These are phyloP conservation scores for Cheumatopsyche charites DNA, from an alignment of 1,140 invertebrate species.

Conservation along the genomic window DNA sequence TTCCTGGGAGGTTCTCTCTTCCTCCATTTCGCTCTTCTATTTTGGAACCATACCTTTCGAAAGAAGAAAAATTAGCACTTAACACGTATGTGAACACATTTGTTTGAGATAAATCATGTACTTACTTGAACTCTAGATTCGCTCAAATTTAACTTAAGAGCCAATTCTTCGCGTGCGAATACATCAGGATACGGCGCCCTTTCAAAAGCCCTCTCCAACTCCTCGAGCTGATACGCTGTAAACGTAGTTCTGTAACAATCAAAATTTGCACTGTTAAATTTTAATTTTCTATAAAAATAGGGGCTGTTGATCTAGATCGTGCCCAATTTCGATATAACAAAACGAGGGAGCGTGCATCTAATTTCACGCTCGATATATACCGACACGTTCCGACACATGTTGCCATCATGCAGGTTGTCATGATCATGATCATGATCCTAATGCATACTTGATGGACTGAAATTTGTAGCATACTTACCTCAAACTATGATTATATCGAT, in stretches of 20 bases:
- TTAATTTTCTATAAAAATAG: background rate
- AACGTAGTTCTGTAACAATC: constrained; percentile 85
- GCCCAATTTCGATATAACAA: too few species aligned
- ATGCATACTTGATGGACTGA: too few species aligned
- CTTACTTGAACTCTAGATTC: constrained; percentile 94
- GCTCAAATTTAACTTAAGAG: constrained; percentile 85
- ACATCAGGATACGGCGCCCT: constrained; percentile 96
- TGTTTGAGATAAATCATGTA: background rate
- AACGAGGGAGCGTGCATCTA: constrained; percentile 40
- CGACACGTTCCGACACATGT: constrained; percentile 45
- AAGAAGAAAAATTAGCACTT: background rate
- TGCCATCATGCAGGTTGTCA: constrained; percentile 28
- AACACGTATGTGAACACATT: too few species aligned
- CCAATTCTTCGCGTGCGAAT: constrained; percentile 92
- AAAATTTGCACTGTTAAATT: background rate
- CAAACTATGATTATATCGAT: background rate
- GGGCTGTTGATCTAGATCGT: too few species aligned
- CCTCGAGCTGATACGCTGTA: constrained; percentile 93
- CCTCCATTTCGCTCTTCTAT: constrained; percentile 95
- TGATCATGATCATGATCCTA: too few species aligned
- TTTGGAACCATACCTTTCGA: constrained; percentile 72
- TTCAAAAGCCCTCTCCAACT: constrained; percentile 92
- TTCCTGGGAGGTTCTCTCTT: constrained; percentile 97
- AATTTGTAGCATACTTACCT: background rate
- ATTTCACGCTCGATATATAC: constrained; percentile 46